A percentile compares a stretch with the other conserved stretches of the same genome.
Conservation (phyloP, 2,797 vertebrate species). For the Hypotaenidia philippensis region DNA sequence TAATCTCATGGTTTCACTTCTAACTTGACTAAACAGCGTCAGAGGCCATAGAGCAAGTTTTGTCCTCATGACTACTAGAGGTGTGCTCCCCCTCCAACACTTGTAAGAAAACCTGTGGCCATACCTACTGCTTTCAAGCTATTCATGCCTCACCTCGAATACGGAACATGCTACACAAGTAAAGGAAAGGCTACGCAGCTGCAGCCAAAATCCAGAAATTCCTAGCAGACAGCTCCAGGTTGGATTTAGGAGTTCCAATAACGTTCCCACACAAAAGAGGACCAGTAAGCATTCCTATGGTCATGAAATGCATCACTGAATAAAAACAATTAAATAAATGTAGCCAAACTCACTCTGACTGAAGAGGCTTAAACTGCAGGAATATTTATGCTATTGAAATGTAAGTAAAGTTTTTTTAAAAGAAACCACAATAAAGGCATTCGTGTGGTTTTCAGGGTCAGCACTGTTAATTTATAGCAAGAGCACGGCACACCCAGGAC, state of each 20-base stretch:
- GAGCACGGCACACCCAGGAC: background rate
- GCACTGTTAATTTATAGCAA: slow-evolving; percentile 1
- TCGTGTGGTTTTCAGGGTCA: background rate
- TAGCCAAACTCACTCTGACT: background rate
- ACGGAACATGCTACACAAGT: background rate
- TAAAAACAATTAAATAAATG: background rate
- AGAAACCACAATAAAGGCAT: background rate
- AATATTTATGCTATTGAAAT: background rate
- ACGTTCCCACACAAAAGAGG: background rate
- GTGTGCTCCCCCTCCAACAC: background rate
- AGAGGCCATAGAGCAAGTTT: background rate
- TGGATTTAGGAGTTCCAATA: background rate
- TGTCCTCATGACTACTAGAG: background rate
- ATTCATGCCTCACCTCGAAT: background rate
- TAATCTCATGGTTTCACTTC: background rate
- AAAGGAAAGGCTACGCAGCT: background rate
- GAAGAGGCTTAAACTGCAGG: background rate
- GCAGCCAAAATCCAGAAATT: background rate
- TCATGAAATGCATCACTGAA: background rate
- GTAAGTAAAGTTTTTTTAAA: background rate
- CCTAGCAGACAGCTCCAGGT: background rate
- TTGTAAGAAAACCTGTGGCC: background rate
- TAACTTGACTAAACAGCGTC: background rate
- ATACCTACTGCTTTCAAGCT: background rate
- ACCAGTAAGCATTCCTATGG: background rate